Evolutionary conservation across 2,888 invertebrate genomes (phyloP).

Genomic region (Cheilosia vulpina): DNA sequence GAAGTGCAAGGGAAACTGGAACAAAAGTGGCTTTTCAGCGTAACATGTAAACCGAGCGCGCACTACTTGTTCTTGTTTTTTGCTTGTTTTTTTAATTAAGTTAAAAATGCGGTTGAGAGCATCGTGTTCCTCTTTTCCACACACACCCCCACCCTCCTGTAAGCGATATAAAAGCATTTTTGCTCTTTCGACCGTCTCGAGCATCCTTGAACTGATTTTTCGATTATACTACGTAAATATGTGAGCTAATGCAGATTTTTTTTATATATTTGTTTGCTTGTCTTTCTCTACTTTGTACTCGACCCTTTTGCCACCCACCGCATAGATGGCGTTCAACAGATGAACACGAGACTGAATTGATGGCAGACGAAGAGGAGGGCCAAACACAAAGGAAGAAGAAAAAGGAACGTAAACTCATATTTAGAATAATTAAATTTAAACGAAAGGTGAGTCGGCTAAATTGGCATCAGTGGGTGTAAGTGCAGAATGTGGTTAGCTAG

Average conservation of each 20-base stretch:
- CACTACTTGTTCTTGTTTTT: slow-evolving; percentile 19
- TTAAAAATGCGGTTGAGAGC: slow-evolving; percentile 52
- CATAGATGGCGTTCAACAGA: slow-evolving; percentile 78
- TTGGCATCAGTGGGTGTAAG: not conserved
- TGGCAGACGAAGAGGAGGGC: slow-evolving; percentile 78
- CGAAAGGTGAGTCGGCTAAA: slow-evolving; percentile 76
- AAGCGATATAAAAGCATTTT: not conserved
- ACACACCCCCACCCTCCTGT: not conserved
- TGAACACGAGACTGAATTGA: slow-evolving; percentile 80
- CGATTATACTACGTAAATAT: slow-evolving; percentile 19
- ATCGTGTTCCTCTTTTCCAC: not conserved
- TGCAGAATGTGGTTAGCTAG: not conserved
- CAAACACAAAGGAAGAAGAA: slow-evolving; percentile 60
- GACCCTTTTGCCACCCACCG: slow-evolving; percentile 10
- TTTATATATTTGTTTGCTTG: slow-evolving; percentile 28
- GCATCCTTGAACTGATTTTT: slow-evolving; percentile 75
- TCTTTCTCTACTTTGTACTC: slow-evolving; percentile 15
- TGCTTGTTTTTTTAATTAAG: slow-evolving; percentile 64
- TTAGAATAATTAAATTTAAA: slow-evolving; percentile 80
- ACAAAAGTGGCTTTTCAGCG: slow-evolving; percentile 46
- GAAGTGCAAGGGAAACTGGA: slow-evolving; percentile 50
- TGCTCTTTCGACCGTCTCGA: slow-evolving; percentile 40
- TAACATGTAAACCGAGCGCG: slow-evolving; percentile 26
- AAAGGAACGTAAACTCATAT: slow-evolving; percentile 76
- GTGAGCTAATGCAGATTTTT: slow-evolving; percentile 39